Conservation (phyloP, 2,888 invertebrate genomes). For the Ariolimax columbianus region DNA sequence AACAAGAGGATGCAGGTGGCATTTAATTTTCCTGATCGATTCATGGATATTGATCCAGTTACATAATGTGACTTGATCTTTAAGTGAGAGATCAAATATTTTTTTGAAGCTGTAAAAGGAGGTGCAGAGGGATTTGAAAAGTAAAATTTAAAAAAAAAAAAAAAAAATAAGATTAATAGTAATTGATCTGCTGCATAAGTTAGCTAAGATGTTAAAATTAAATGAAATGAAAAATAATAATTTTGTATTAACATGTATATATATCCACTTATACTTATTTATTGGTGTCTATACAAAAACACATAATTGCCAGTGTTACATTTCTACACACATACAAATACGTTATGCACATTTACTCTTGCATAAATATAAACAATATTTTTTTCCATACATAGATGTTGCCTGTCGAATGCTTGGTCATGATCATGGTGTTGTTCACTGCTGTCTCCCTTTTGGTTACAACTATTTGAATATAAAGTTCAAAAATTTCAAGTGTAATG, state of each 20-base stretch:
- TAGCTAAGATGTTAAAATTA: no score
- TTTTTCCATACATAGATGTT: constrained; percentile 60
- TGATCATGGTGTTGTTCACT: constrained; percentile 63
- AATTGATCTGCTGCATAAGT: no score
- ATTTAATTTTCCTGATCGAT: no score
- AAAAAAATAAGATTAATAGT: no score
- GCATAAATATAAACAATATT: not conserved
- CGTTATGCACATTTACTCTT: not conserved
- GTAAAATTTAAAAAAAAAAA: no score
- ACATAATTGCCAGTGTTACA: not conserved
- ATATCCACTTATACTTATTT: not conserved
- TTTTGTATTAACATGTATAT: not conserved
- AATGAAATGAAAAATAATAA: no score
- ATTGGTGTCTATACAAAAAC: not conserved
- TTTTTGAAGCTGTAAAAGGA: no score
- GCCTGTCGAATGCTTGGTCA: constrained; percentile 67
- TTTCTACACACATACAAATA: not conserved
- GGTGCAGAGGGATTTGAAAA: no score
- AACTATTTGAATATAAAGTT: constrained; percentile 56
- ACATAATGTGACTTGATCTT: no score
- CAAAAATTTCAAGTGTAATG: constrained; percentile 60
- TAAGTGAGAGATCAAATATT: no score
- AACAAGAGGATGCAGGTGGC: no score
- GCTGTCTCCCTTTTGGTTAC: constrained; percentile 69
- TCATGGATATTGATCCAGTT: no score